phyloP scores from a whole-genome alignment of 2,888 invertebrate species.

The Cephus pygmeus region DNA sequence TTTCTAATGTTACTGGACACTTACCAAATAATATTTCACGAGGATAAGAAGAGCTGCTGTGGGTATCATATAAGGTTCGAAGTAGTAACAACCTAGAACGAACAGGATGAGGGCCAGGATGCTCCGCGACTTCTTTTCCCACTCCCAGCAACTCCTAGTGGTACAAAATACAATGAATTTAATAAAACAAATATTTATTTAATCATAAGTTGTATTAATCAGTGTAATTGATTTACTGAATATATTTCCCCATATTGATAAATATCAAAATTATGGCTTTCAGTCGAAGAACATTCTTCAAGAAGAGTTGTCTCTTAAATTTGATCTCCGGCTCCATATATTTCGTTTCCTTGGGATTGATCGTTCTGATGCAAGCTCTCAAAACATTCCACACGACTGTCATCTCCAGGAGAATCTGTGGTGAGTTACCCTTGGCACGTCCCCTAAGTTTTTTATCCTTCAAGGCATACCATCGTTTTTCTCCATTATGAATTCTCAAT shows the following conservation, averaged over 20 bases:
- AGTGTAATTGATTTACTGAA: slow-evolving; percentile 76
- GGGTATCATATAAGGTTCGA: slow-evolving; percentile 96
- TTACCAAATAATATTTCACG: slow-evolving; percentile 77
- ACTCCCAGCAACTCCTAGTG: slow-evolving; percentile 91
- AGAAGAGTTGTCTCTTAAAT: slow-evolving; percentile 94
- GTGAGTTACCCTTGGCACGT: slow-evolving; percentile 91
- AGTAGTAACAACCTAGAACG: slow-evolving; percentile 90
- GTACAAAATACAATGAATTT: slow-evolving; percentile 24
- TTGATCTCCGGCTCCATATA: slow-evolving; percentile 94
- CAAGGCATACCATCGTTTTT: slow-evolving; percentile 94
- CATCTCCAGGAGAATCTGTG: slow-evolving; percentile 92
- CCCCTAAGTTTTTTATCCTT: slow-evolving; percentile 94
- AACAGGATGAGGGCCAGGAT: slow-evolving; percentile 86
- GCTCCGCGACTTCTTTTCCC: slow-evolving; percentile 92
- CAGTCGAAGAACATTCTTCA: slow-evolving; percentile 91
- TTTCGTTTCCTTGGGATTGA: slow-evolving; percentile 96
- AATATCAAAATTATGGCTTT: slow-evolving; percentile 90
- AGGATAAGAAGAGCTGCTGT: slow-evolving; percentile 84
- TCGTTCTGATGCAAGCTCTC: slow-evolving; percentile 90
- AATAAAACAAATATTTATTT: not conserved
- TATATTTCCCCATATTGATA: slow-evolving; percentile 88
- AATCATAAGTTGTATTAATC: not conserved
- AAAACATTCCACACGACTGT: slow-evolving; percentile 92
- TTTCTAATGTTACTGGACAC: not conserved
- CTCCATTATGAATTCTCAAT: slow-evolving; percentile 86